phyloP scores from a whole-genome alignment of 1,140 invertebrate genomes.

The Brachionus manjavacas region DNA sequence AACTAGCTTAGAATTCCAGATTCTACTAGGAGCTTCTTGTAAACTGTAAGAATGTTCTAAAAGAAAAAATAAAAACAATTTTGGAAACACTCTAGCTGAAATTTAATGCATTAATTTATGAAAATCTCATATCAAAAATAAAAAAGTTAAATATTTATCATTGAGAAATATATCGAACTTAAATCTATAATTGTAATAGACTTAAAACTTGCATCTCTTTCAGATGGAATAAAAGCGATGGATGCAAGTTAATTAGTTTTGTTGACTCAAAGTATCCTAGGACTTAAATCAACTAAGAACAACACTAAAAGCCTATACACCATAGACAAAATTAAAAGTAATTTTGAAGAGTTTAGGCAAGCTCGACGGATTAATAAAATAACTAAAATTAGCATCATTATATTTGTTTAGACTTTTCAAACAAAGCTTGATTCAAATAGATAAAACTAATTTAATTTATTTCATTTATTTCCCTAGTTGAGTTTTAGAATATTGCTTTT shows the following conservation, averaged over 20 bases:
- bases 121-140: neutral
- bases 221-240: no score
- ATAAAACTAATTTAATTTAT: neutral
- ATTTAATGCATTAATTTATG: neutral
- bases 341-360: neutral
- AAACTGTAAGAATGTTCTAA: neutral
- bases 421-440: neutral
- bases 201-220: no score
- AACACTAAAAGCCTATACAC: no score
- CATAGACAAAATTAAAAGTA: no score
- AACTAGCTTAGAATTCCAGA: neutral
- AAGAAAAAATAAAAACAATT: neutral
- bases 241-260: no score
- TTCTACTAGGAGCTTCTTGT: neutral
- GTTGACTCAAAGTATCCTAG: no score
- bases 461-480: neutral
- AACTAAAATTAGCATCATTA: neutral
- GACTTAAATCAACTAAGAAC: no score
- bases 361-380: neutral
- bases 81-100: neutral
- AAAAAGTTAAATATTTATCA: neutral
- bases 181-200: neutral
- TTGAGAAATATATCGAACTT: neutral
- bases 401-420: neutral
- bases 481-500: neutral